Evolutionary conservation across 2,797 vertebrate genomes (phyloP).

Genomic region (Ciconia nigra): DNA sequence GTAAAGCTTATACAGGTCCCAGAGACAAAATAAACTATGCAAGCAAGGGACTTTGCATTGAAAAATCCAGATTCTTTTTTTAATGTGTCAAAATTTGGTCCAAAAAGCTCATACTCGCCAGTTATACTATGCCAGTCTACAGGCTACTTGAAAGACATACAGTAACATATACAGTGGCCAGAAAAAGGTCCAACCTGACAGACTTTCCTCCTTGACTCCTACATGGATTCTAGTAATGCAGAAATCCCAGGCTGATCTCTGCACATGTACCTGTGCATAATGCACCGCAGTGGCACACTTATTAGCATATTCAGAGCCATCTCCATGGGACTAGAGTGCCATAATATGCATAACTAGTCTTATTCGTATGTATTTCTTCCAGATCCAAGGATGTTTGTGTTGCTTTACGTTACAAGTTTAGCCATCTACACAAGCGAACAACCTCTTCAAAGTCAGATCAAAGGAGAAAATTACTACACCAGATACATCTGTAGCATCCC

Average conservation of each 20-base stretch:
- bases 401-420: slow-evolving; percentile 85
- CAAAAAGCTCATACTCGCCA: background rate
- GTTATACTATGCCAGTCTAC: background rate
- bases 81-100: background rate
- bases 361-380: slow-evolving; percentile 15
- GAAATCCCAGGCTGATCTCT: background rate
- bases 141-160: background rate
- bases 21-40: background rate
- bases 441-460: slow-evolving; percentile 78
- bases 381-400: slow-evolving; percentile 87
- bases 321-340: background rate
- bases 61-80: background rate
- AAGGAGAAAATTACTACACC: slow-evolving; percentile 80
- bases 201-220: background rate
- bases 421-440: slow-evolving; percentile 86
- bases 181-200: background rate
- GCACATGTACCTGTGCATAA: background rate
- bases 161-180: background rate
- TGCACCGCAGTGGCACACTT: background rate
- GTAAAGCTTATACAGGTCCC: background rate
- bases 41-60: background rate
- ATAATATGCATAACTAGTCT: background rate
- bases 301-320: background rate
- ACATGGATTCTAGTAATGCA: background rate
- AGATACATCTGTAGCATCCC: slow-evolving; percentile 91